These are phyloP conservation scores for Dasysyrphus albostriatus DNA, from an alignment of 2,888 invertebrate genomes.

Conservation along the genomic window DNA sequence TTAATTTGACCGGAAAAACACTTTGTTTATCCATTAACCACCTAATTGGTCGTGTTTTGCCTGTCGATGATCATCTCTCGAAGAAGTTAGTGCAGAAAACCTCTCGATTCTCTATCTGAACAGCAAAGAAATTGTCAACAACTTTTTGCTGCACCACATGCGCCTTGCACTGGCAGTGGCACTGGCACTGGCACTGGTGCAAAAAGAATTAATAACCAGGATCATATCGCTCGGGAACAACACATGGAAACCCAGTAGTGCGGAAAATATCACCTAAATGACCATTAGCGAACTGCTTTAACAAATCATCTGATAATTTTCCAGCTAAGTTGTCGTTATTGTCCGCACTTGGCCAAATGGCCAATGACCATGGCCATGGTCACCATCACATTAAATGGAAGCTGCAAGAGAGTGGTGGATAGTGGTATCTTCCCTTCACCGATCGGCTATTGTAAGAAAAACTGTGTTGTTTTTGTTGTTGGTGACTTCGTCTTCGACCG, in stretches of 20 bases:
- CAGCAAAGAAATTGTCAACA: slow-evolving; percentile 52
- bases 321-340: slow-evolving; percentile 54
- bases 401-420: slow-evolving; percentile 11
- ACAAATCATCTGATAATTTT: slow-evolving; percentile 76
- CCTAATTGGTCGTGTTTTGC: slow-evolving; percentile 66
- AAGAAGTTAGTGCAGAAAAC: neutral
- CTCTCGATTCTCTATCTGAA: neutral
- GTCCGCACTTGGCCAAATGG: slow-evolving; percentile 50
- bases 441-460: neutral
- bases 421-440: slow-evolving; percentile 26
- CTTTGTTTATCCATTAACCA: slow-evolving; percentile 57
- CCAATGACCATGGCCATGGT: slow-evolving; percentile 35
- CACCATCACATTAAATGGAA: slow-evolving; percentile 16
- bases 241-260: slow-evolving; percentile 69
- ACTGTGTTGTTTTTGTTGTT: neutral
- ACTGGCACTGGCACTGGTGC: slow-evolving; percentile 24
- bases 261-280: slow-evolving; percentile 81
- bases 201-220: slow-evolving; percentile 70
- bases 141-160: slow-evolving; percentile 1
- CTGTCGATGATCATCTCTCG: slow-evolving; percentile 52
- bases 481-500: neutral
- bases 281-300: slow-evolving; percentile 79
- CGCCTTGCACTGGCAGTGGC: neutral
- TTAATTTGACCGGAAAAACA: slow-evolving; percentile 25
- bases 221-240: slow-evolving; percentile 62